Conservation (phyloP, 2,113 vertebrate species). For the Petroica traversi region DNA sequence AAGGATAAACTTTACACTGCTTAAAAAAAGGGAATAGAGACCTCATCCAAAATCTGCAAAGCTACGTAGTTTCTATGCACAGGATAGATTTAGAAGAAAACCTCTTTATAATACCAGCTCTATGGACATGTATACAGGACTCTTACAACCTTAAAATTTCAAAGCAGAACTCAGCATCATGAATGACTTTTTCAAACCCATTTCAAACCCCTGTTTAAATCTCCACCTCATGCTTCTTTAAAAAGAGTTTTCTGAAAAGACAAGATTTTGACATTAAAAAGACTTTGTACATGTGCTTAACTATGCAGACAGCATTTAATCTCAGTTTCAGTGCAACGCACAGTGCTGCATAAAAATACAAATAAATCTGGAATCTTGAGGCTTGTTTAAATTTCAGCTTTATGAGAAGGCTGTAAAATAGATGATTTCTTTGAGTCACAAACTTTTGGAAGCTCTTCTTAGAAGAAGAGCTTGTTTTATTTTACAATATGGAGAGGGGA, state of each 20-base stretch:
- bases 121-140: neutral
- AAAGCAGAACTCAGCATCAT: neutral
- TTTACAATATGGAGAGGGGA: fast-evolving
- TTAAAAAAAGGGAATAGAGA: fast-evolving
- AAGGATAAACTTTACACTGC: neutral
- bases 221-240: neutral
- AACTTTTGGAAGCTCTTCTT: neutral
- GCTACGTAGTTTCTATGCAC: neutral
- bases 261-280: neutral
- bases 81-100: neutral
- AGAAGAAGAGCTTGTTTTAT: neutral
- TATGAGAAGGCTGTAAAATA: neutral
- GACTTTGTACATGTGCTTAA: neutral
- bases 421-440: neutral
- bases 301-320: neutral
- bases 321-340: neutral
- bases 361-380: neutral
- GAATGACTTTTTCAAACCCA: neutral
- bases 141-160: neutral
- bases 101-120: neutral
- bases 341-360: neutral
- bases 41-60: neutral
- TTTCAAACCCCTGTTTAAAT: neutral
- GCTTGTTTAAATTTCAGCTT: neutral
- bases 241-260: neutral